Conservation (phyloP, 2,797 vertebrate genomes). For the Molothrus ater region DNA sequence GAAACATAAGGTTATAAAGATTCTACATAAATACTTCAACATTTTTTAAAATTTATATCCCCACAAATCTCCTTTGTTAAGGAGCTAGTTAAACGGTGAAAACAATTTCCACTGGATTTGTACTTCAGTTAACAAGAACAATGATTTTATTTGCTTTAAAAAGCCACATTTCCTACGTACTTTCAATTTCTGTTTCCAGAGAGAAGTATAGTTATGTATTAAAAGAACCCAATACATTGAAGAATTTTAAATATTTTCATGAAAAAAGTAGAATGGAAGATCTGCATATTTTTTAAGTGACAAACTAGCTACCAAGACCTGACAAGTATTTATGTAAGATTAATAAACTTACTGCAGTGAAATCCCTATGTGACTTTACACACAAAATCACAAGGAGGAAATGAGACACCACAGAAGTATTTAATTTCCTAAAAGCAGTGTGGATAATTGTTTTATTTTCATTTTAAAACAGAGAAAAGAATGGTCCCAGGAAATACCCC, state of each 20-base stretch:
- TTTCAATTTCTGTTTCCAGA: background rate
- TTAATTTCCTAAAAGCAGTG: background rate
- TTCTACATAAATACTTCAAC: background rate
- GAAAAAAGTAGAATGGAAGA: background rate
- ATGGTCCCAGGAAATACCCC: background rate
- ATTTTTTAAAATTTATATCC: background rate
- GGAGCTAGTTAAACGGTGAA: background rate
- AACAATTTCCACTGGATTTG: background rate
- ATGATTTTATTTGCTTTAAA: background rate
- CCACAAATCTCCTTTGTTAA: background rate
- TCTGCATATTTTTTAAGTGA: accelerated
- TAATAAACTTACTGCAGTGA: background rate
- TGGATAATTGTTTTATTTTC: background rate
- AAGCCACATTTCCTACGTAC: background rate
- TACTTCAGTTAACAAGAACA: background rate
- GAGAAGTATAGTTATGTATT: background rate
- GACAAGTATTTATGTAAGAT: background rate
- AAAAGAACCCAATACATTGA: background rate
- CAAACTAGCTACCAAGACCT: background rate
- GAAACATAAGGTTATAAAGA: background rate
- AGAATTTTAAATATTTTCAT: background rate
- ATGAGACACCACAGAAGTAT: background rate
- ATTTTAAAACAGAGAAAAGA: background rate
- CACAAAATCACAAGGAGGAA: background rate
- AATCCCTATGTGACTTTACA: background rate